Conservation (phyloP, 2,888 invertebrate species). For the Tenthredo amoena region DNA sequence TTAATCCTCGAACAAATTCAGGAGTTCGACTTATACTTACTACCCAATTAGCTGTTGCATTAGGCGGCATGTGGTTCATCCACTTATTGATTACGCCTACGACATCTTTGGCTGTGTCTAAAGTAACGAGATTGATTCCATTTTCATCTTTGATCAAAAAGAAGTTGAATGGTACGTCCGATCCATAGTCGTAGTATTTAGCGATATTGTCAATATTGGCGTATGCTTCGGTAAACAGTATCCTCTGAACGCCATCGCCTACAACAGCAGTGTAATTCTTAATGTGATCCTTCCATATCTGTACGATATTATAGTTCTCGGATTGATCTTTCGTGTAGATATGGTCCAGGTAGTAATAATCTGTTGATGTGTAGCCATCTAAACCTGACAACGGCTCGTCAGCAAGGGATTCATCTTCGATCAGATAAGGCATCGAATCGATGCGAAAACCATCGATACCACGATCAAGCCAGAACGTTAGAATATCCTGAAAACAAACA, state of each 20-base stretch:
- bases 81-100: not conserved
- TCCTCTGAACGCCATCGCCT: constrained; percentile 1
- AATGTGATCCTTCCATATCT: constrained; percentile 43
- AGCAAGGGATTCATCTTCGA: constrained; percentile 7
- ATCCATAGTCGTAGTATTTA: constrained; percentile 46
- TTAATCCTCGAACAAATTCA: not conserved
- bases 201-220: constrained; percentile 17
- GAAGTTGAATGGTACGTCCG: constrained; percentile 30
- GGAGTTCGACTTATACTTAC: not conserved
- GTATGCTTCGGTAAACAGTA: constrained; percentile 46
- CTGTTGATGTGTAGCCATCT: not conserved
- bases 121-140: not conserved
- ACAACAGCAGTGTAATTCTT: not conserved
- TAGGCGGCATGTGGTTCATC: constrained; percentile 23
- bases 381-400: constrained; percentile 37
- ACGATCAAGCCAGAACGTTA: constrained; percentile 41
- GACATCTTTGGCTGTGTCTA: constrained; percentile 27
- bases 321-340: constrained; percentile 40
- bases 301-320: constrained; percentile 27
- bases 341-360: constrained; percentile 44
- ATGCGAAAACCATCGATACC: constrained; percentile 40
- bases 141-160: constrained; percentile 20
- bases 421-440: constrained; percentile 36
- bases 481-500: constrained; percentile 11
- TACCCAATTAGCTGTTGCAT: constrained; percentile 47